Evolutionary conservation across 2,888 invertebrate genomes (phyloP).

Genomic region (Salticus scenicus): DNA sequence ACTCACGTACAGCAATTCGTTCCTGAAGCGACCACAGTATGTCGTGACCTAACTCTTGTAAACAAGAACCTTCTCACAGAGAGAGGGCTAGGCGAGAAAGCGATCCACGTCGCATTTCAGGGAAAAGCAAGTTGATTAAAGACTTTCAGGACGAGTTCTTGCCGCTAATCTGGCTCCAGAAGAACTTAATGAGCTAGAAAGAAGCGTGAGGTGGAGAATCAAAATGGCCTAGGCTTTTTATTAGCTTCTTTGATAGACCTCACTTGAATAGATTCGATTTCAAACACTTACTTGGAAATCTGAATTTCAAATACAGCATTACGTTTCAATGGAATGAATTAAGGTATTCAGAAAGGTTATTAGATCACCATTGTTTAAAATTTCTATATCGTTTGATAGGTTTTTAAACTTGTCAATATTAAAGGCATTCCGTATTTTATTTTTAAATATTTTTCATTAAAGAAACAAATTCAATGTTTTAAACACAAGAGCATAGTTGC

Average conservation of each 20-base stretch:
- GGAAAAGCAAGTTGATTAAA: conserved; percentile 68
- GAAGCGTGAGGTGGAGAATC: conserved; percentile 57
- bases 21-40: conserved; percentile 61
- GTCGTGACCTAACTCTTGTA: conserved; percentile 67
- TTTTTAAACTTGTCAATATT: too few relatives aligned
- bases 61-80: conserved; percentile 58
- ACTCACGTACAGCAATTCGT: conserved; percentile 67
- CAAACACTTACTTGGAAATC: not conserved
- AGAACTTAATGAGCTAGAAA: conserved; percentile 67
- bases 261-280: conserved; percentile 29
- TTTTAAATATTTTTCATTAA: too few relatives aligned
- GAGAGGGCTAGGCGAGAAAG: conserved; percentile 55
- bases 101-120: conserved; percentile 61
- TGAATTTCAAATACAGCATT: not conserved
- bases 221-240: conserved; percentile 38
- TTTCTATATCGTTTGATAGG: too few relatives aligned
- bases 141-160: conserved; percentile 64
- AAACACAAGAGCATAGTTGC: too few relatives aligned
- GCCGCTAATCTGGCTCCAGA: conserved; percentile 60
- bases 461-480: too few relatives aligned
- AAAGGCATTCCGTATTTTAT: too few relatives aligned
- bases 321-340: not conserved
- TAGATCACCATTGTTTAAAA: not conserved
- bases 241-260: conserved; percentile 27
- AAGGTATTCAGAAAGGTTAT: not conserved